Conservation (phyloP, 2,113 vertebrate species). For the Phalacrocorax pelagicus region DNA sequence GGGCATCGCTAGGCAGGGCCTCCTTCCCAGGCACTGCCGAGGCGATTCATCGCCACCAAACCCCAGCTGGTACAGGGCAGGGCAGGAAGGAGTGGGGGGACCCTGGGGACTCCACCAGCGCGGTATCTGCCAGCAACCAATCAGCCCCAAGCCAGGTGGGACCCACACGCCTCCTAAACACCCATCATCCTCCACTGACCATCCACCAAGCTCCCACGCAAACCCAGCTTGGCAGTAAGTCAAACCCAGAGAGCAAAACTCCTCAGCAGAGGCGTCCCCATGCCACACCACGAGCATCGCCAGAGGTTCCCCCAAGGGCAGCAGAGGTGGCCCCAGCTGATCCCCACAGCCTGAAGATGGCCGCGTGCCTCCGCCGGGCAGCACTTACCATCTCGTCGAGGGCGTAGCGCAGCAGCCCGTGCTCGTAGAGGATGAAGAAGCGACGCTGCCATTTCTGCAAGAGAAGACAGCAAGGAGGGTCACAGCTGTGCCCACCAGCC, state of each 20-base stretch:
- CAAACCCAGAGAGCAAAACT: not conserved
- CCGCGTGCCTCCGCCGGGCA: fast-evolving
- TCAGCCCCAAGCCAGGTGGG: not conserved
- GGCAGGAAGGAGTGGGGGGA: fast-evolving
- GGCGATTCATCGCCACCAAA: not conserved
- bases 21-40: not conserved
- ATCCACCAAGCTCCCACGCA: not conserved
- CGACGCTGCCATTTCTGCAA: slow-evolving; percentile 95
- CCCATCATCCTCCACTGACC: not conserved
- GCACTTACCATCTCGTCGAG: slow-evolving; percentile 94
- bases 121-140: not conserved
- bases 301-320: not conserved
- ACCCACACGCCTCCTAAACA: not conserved
- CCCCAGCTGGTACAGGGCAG: not conserved
- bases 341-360: not conserved
- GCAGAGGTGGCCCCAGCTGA: not conserved
- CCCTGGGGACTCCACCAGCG: fast-evolving
- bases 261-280: not conserved
- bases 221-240: not conserved
- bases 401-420: slow-evolving; percentile 90
- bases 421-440: slow-evolving; percentile 96
- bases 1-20: not conserved
- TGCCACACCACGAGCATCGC: fast-evolving
- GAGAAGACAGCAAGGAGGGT: not conserved
- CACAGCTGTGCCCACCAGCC: not conserved